Percentiles rank a stretch among this genome's conserved stretches.
Evolutionary conservation across 2,113 vertebrate species (phyloP).

Genomic region (Podarcis muralis): DNA sequence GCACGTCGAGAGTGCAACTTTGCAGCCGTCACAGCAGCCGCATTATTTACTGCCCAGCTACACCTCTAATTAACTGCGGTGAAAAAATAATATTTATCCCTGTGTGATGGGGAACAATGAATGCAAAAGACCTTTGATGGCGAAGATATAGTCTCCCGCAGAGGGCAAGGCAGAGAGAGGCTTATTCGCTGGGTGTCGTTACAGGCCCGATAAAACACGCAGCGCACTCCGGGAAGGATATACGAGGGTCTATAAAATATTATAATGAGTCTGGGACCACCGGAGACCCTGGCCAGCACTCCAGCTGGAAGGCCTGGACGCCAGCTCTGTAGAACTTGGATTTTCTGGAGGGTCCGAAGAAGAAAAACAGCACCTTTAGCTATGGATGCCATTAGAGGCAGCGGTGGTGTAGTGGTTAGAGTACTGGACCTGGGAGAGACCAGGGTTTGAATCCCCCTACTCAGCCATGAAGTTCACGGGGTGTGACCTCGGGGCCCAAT

Average conservation of each 20-base stretch:
- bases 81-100: not conserved
- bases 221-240: fast-evolving
- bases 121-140: not conserved
- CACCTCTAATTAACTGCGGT: not conserved
- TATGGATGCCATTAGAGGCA: too few species aligned
- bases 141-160: not conserved
- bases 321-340: not conserved
- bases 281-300: not conserved
- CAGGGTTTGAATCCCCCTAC: too few species aligned
- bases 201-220: fast-evolving
- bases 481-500: too few species aligned
- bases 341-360: not conserved
- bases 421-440: too few species aligned
- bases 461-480: too few species aligned
- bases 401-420: too few species aligned
- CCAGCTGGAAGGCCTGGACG: not conserved
- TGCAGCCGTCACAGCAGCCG: too few species aligned
- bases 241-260: not conserved
- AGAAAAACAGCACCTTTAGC: not conserved
- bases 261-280: not conserved
- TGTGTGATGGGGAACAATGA: fast-evolving
- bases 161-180: not conserved
- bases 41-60: not conserved
- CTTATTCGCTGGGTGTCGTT: fast-evolving
- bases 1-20: not conserved